These are phyloP conservation scores for Pteronura brasiliensis DNA, from an alignment of 2,113 vertebrate genomes.

Conservation along the genomic window DNA sequence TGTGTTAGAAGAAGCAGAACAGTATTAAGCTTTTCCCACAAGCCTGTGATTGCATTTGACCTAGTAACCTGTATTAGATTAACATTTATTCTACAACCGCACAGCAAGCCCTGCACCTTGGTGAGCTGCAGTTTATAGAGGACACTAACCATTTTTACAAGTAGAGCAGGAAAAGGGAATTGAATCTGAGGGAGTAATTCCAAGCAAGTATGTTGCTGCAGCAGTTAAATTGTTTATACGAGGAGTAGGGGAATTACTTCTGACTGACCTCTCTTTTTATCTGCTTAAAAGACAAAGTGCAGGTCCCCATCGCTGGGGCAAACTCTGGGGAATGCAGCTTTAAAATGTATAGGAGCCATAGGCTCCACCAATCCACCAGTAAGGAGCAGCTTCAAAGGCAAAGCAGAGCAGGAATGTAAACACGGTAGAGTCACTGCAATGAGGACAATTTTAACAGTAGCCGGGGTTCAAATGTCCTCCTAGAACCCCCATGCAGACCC, in stretches of 20 bases:
- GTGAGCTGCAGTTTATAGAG: conserved; percentile 87
- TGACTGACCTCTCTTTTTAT: conserved; percentile 89
- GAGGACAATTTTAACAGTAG: conserved; percentile 56
- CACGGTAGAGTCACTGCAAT: conserved; percentile 69
- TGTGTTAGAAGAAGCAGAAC: conserved; percentile 90
- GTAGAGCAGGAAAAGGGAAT: conserved; percentile 89
- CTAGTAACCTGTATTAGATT: conserved; percentile 92
- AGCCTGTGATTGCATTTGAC: conserved; percentile 91
- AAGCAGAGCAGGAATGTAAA: conserved; percentile 69
- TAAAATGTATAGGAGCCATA: conserved; percentile 77
- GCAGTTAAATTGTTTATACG: conserved; percentile 88
- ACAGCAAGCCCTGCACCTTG: conserved; percentile 85
- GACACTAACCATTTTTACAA: conserved; percentile 90
- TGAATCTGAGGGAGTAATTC: conserved; percentile 90
- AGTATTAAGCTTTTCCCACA: conserved; percentile 92
- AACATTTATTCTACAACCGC: conserved; percentile 91
- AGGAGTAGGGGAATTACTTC: conserved; percentile 87
- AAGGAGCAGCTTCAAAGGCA: conserved; percentile 70
- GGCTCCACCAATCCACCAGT: conserved; percentile 62
- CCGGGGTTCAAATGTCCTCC: background rate
- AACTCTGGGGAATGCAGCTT: conserved; percentile 79
- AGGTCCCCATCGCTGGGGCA: conserved; percentile 80
- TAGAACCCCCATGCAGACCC: background rate
- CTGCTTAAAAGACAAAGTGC: conserved; percentile 88
- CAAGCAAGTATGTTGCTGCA: conserved; percentile 86